Evolutionary conservation across 2,797 vertebrate genomes (phyloP), one percentile per base, ranked within the genome.

Genomic region (Malacoctenus gilli): DNA sequence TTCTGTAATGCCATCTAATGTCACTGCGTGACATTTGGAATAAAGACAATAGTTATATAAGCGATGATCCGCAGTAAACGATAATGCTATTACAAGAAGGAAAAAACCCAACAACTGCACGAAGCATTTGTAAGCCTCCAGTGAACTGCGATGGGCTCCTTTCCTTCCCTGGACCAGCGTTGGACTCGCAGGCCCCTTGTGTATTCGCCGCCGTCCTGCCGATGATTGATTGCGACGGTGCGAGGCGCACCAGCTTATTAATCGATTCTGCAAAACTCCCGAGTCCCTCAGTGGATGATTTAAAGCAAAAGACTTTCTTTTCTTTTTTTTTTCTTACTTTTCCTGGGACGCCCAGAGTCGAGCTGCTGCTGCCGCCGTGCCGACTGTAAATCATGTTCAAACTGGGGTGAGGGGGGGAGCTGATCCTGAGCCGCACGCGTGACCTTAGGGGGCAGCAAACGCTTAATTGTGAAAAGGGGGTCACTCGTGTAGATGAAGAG

Each of bases 141-240:
- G 34, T n/a, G n/a, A n/a, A n/a, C n/a, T n/a, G n/a, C 13, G 36
- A 49, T 63, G 20, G 52, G 74, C 72, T 58, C 55, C 50, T 30
- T 40, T 36, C 2, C n/a, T 57, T 30, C 7, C 19, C 35, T 79
- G 25, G 59, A 69, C 58, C 7, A 9, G 34, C 38, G 71, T n/a
- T 55, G 34, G 53, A 46, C 28, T 42, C 30, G 36, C 22, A 21
- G 32, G 39, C 57, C 63, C 22, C 34, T 53, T 66, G 42, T 66
- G 60, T 59, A 65, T 73, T 83, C 64, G 57, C 14, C 35, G 52
- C 50, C 65, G 69, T 82, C 65, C 73, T 49, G 30, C 39, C 50
- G 47, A 47, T 90, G 89, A 92, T 88, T 89, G 83, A 92, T 92
- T 87, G 77, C 76, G 60, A 74, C 63, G 18, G 80, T 87, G 70